A percentile compares a stretch with the other conserved stretches of the same genome.
phyloP scores from a whole-genome alignment of 2,888 invertebrate genomes.

The Stenichneumon culpator region DNA sequence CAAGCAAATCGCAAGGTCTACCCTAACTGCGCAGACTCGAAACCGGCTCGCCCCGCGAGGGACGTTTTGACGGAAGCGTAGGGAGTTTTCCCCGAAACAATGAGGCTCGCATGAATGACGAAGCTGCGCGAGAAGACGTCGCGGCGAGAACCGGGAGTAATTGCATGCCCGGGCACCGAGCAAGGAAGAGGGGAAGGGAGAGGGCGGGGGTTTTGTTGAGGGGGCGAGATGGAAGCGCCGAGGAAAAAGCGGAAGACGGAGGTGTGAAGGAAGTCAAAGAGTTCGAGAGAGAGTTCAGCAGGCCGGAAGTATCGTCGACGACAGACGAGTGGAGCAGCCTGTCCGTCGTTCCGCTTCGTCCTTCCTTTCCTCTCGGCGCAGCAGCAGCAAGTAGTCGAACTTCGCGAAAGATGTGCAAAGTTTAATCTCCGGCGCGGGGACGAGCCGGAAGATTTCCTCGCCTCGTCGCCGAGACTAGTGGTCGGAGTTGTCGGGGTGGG shows the following conservation, averaged over 20 bases:
- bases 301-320: constrained; percentile 60
- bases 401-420: constrained; percentile 55
- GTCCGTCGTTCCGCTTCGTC: constrained; percentile 37
- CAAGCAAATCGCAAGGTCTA: too few species aligned
- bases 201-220: too few species aligned
- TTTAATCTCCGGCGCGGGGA: constrained; percentile 55
- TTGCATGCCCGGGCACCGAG: constrained; percentile 36
- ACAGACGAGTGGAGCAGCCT: constrained; percentile 56
- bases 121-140: constrained; percentile 7
- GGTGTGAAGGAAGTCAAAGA: constrained; percentile 52
- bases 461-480: constrained; percentile 6
- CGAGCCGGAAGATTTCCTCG: constrained; percentile 44
- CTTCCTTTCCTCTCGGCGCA: constrained; percentile 24
- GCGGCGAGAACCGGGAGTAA: constrained; percentile 11
- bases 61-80: neutral
- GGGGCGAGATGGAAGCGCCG: constrained; percentile 7
- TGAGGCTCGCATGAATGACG: constrained; percentile 17
- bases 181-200: too few species aligned
- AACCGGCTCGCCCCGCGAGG: too few species aligned
- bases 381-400: constrained; percentile 38
- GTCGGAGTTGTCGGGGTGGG: neutral
- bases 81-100: neutral
- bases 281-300: constrained; percentile 44
- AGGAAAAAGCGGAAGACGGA: constrained; percentile 13
- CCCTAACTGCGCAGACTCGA: too few species aligned